Percentiles rank a stretch among this genome's conserved stretches.
Conservation (phyloP, 2,797 vertebrate genomes). For the Todus mexicanus region DNA sequence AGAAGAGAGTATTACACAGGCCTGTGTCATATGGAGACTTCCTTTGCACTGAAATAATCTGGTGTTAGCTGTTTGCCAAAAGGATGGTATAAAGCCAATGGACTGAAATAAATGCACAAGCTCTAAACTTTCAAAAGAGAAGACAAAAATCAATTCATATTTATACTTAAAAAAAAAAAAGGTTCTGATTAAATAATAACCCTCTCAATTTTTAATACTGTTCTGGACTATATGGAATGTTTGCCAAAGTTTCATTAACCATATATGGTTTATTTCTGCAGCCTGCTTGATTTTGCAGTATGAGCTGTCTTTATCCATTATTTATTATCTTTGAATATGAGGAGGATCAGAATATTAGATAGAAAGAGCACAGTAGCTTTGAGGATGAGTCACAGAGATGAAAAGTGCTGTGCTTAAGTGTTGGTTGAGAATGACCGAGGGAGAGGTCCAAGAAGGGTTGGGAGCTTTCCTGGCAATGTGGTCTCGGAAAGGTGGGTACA, state of each 20-base stretch:
- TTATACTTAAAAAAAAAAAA: neutral
- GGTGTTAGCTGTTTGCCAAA: neutral
- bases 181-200: neutral
- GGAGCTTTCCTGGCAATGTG: neutral
- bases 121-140: neutral
- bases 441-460: neutral
- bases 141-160: neutral
- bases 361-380: neutral
- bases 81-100: neutral
- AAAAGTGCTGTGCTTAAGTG: neutral
- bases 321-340: neutral
- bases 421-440: neutral
- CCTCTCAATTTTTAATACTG: neutral
- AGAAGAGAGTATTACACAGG: neutral
- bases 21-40: neutral
- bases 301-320: constrained; percentile 21
- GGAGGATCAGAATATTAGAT: neutral
- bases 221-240: neutral
- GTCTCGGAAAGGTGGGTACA: neutral
- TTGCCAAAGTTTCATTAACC: neutral
- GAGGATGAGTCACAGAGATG: neutral
- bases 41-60: neutral
- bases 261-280: neutral
- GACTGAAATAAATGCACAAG: neutral
- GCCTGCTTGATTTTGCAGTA: constrained; percentile 18